Conservation (phyloP, 2,888 invertebrate species). For the Hirtodrosophila alboralis region DNA sequence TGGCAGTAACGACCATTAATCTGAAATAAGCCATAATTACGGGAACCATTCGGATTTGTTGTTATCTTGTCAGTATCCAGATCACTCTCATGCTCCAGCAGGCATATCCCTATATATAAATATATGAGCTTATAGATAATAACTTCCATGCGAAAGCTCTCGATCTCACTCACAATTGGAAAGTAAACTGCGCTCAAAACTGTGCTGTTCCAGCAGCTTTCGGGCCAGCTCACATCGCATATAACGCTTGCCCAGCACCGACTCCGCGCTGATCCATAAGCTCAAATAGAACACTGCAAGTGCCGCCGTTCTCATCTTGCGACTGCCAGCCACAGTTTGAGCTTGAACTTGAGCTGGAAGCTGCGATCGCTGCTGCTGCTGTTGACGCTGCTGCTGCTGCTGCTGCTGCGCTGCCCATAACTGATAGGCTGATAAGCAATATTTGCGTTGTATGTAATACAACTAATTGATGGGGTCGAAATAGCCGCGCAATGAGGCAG, state of each 20-base stretch:
- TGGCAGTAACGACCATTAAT: conserved; percentile 90
- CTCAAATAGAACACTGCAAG: conserved; percentile 32
- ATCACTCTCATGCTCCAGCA: conserved; percentile 87
- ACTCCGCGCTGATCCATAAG: conserved; percentile 24
- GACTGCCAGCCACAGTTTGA: conserved; percentile 35
- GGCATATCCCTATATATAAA: conserved; percentile 75
- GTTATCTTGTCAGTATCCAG: conserved; percentile 87
- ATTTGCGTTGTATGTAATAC: conserved; percentile 33
- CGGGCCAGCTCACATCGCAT: conserved; percentile 79
- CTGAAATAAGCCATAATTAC: conserved; percentile 88
- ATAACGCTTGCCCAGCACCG: conserved; percentile 59
- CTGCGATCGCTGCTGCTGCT: conserved; percentile 9
- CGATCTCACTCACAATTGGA: conserved; percentile 71
- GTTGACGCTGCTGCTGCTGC: too few species aligned
- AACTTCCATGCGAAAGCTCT: background rate
- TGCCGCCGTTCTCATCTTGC: conserved; percentile 53
- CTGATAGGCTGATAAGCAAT: conserved; percentile 38
- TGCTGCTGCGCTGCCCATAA: conserved; percentile 2
- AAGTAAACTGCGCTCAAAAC: conserved; percentile 77
- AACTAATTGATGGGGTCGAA: conserved; percentile 8
- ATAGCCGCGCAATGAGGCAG: background rate
- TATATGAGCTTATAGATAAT: background rate
- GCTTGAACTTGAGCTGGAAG: conserved; percentile 25
- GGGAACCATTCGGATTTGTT: conserved; percentile 86
- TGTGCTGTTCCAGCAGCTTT: conserved; percentile 73